Evolutionary conservation across 2,797 vertebrate genomes (phyloP).

Genomic region (Botia kubotai): DNA sequence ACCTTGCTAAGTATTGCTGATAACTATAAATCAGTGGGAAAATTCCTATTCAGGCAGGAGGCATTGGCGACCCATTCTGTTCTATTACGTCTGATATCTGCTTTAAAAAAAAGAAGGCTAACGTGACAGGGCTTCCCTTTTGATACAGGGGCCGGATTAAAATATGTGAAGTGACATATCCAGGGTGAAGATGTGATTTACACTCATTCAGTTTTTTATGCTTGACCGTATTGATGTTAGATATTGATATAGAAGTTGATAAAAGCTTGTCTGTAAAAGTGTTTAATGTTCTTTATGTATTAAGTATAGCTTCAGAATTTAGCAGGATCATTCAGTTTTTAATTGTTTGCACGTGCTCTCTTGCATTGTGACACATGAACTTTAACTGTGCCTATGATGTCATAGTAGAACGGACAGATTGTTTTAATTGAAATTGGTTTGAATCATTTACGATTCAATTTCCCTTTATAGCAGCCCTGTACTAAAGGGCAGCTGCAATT

Average conservation of each 20-base stretch:
- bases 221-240: too few relatives aligned
- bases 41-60: slow-evolving; percentile 70
- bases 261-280: not conserved
- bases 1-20: slow-evolving; percentile 70
- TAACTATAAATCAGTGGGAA: slow-evolving; percentile 74
- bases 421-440: slow-evolving; percentile 66
- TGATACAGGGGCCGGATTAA: not conserved
- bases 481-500: slow-evolving; percentile 54
- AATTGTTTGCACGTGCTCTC: too few relatives aligned
- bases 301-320: too few relatives aligned
- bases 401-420: slow-evolving; percentile 7
- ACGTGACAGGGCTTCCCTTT: slow-evolving; percentile 13
- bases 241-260: not conserved
- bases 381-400: not conserved
- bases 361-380: too few relatives aligned
- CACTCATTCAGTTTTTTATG: not conserved
- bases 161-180: not conserved
- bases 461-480: slow-evolving; percentile 61
- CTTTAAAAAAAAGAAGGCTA: slow-evolving; percentile 30
- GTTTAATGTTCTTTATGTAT: not conserved
- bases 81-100: slow-evolving; percentile 65
- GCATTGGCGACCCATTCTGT: slow-evolving; percentile 61
- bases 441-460: slow-evolving; percentile 68
- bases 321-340: too few relatives aligned
- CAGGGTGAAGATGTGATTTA: slow-evolving; percentile 6